Evolutionary conservation across 2,113 vertebrate genomes (phyloP), one percentile per base, ranked within the genome.

Genomic region (Tetraodon nigroviridis): DNA sequence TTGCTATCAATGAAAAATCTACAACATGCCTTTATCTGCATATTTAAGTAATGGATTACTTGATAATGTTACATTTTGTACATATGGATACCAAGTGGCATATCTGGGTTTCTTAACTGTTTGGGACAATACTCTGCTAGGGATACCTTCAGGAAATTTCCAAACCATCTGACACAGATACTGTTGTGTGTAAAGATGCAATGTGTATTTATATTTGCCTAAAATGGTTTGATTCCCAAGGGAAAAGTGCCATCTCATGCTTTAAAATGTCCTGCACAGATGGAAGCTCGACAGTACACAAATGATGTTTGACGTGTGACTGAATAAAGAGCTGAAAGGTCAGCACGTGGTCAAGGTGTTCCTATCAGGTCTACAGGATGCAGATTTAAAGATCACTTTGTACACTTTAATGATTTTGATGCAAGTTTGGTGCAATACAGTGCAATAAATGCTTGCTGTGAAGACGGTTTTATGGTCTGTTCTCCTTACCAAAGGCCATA

Each of bases 371-470:
- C 11, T 57, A 19, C 24, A 51, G 48, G 5, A 40, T 40, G 66
- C 18, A 53, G 22, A 58, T 70, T 42, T 67, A 14, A 67, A 67
- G 53, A 53, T 69, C 48, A 58, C 22, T 44, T 17, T 21, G 7
- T 65, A 37, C 61, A 32, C 64, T 18, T n/a, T 17, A 17, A 4
- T 46, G 15, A 6, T 27, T 47, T 47, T 11, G 3, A 1, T n/a
- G 5, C 18, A 8, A 19, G 18, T 41, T 60, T 50, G 20, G 58
- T 75, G 37, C 15, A 47, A 64, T 65, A 37, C 83, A 75, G 84
- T 89, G 87, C 82, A 90, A 90, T 90, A 89, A 90, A 91, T n/a
- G 60, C 32, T 18, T 55, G 13, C 44, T 44, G 44, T 57, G 46
- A 64, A 55, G 40, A 46, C 6, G 1, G 3, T 5, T 61, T 17